Evolutionary conservation across 2,113 vertebrate species (phyloP).

Genomic region (Poeciliopsis retropinna): DNA sequence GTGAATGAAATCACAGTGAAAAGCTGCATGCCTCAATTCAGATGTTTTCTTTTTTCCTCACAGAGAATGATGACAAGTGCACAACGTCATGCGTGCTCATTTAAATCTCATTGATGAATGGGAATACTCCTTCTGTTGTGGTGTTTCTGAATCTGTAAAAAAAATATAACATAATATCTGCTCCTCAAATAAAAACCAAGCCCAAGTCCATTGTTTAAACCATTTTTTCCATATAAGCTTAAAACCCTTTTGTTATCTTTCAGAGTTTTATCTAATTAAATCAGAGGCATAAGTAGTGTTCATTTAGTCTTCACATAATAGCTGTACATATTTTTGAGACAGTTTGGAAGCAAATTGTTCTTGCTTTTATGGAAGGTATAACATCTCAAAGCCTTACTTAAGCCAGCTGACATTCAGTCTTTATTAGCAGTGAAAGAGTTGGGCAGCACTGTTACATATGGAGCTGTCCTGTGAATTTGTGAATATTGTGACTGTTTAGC

Average conservation of each 20-base stretch:
- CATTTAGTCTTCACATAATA: too few species aligned
- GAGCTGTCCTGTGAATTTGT: too few species aligned
- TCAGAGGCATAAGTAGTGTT: too few species aligned
- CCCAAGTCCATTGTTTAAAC: not conserved
- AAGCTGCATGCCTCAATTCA: constrained; percentile 46
- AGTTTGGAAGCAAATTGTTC: too few species aligned
- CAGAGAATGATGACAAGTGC: not conserved
- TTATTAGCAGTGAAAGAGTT: too few species aligned
- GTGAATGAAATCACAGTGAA: constrained; percentile 36
- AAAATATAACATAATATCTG: not conserved
- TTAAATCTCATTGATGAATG: not conserved
- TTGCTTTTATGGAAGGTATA: too few species aligned
- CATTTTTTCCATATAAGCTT: not conserved
- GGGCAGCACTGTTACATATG: too few species aligned
- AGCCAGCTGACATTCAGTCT: too few species aligned
- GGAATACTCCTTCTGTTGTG: not conserved
- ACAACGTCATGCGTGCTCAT: not conserved
- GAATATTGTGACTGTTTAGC: too few species aligned
- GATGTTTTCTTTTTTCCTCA: constrained; percentile 24
- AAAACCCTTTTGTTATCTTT: not conserved
- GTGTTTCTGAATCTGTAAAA: not conserved
- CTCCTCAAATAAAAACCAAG: not conserved
- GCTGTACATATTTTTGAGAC: too few species aligned
- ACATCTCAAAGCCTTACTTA: too few species aligned
- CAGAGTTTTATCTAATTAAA: not conserved